phyloP scores from a whole-genome alignment of 1,140 invertebrate genomes.

The Panagrolaimus sp. region DNA sequence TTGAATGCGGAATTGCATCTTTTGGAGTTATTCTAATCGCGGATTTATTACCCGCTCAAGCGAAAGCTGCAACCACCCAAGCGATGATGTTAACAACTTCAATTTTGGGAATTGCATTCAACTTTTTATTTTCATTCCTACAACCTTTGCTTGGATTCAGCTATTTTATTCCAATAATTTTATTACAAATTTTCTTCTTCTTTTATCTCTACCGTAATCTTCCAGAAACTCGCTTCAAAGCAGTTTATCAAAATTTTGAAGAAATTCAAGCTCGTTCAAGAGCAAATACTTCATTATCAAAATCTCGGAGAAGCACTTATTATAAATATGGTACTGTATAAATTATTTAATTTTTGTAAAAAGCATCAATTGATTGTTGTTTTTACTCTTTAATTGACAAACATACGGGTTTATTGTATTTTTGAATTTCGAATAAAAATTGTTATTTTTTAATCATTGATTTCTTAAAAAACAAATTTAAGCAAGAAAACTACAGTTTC shows the following conservation, averaged over 20 bases:
- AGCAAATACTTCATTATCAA: too few relatives aligned
- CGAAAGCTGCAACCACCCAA: neutral
- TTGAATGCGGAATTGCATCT: neutral
- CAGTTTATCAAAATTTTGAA: slow-evolving; percentile 11
- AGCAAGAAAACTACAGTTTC: too few relatives aligned
- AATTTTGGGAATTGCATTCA: neutral
- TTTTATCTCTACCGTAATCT: slow-evolving; percentile 13
- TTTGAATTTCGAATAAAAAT: too few relatives aligned
- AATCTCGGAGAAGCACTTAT: too few relatives aligned
- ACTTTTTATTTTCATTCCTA: slow-evolving; percentile 2
- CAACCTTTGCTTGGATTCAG: neutral
- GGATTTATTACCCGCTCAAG: neutral
- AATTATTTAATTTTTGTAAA: too few relatives aligned
- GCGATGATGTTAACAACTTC: neutral
- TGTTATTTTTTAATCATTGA: too few relatives aligned
- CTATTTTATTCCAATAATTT: neutral
- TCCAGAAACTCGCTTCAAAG: slow-evolving; percentile 4
- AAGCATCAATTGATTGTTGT: too few relatives aligned
- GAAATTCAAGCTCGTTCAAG: neutral
- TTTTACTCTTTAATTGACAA: too few relatives aligned
- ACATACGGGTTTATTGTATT: too few relatives aligned
- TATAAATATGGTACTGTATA: too few relatives aligned
- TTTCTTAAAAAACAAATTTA: too few relatives aligned
- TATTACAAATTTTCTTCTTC: neutral
- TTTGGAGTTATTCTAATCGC: neutral